A percentile compares a stretch with the other conserved stretches of the same genome.
Evolutionary conservation across 2,888 invertebrate genomes (phyloP).

Genomic region (Drosophila mettleri): DNA sequence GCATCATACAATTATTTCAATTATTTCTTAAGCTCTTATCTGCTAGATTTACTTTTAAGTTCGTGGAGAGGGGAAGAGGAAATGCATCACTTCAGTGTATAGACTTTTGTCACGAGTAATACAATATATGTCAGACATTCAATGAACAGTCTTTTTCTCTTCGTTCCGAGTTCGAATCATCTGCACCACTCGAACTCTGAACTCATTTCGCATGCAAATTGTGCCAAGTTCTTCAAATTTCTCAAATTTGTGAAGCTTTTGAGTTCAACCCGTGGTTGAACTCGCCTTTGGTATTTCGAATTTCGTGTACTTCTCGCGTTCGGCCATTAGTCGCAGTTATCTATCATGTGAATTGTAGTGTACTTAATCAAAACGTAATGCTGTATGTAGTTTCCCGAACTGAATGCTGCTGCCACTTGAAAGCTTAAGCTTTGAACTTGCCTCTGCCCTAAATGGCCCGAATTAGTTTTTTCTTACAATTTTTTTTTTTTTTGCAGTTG

Average conservation of each 20-base stretch:
- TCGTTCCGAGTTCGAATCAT: too few relatives aligned
- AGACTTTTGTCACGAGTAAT: too few relatives aligned
- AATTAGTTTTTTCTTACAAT: conserved; percentile 47
- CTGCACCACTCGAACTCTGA: conserved; percentile 5
- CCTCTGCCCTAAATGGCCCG: conserved; percentile 60
- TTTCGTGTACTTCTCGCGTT: not conserved
- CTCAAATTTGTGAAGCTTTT: not conserved
- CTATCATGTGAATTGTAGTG: conserved; percentile 44
- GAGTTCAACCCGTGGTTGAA: conserved; percentile 2
- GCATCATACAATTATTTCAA: too few relatives aligned
- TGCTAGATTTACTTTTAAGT: too few relatives aligned
- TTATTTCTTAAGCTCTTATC: too few relatives aligned
- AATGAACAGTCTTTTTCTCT: too few relatives aligned
- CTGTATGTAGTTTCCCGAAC: conserved; percentile 40
- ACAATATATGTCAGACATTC: too few relatives aligned
- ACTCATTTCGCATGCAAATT: not conserved
- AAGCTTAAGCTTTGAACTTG: conserved; percentile 59
- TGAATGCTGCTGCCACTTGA: conserved; percentile 34
- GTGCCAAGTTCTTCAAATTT: not conserved
- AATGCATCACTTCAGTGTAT: too few relatives aligned
- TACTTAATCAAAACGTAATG: conserved; percentile 59
- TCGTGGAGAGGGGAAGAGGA: too few relatives aligned
- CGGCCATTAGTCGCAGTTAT: conserved; percentile 33
- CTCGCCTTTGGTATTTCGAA: not conserved
- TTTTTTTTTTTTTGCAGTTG: conserved; percentile 6